phyloP scores from a whole-genome alignment of 2,888 invertebrate genomes.

The Celastrina argiolus region DNA sequence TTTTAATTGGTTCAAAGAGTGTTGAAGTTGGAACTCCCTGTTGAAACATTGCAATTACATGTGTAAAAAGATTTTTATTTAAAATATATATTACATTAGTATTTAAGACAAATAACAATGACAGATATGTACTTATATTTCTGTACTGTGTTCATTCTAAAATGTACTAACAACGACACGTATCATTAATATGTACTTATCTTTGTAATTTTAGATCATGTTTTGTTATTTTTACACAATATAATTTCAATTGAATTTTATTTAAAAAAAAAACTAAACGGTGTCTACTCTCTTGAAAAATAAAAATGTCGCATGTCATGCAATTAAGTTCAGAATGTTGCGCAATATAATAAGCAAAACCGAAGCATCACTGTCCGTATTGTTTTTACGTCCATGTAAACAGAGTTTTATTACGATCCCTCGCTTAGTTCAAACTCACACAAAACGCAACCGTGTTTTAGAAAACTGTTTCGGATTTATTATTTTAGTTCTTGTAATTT shows the following conservation, averaged over 20 bases:
- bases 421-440: constrained; percentile 1
- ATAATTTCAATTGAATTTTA: no score
- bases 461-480: background rate
- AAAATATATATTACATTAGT: no score
- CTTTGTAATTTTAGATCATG: no score
- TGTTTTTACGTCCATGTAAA: constrained; percentile 6
- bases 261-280: background rate
- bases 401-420: constrained; percentile 1
- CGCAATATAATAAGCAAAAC: constrained; percentile 3
- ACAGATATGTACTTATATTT: no score
- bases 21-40: background rate
- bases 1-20: background rate
- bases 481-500: constrained; percentile 6
- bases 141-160: no score
- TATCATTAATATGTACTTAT: no score
- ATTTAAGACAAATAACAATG: no score
- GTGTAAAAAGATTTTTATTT: background rate
- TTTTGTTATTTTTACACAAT: no score
- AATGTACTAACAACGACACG: no score
- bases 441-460: background rate
- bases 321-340: background rate
- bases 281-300: background rate
- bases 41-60: background rate
- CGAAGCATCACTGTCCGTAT: background rate
- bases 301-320: background rate